These are phyloP conservation scores for Panzeria rudis DNA, from an alignment of 2,888 invertebrate species.

Conservation along the genomic window DNA sequence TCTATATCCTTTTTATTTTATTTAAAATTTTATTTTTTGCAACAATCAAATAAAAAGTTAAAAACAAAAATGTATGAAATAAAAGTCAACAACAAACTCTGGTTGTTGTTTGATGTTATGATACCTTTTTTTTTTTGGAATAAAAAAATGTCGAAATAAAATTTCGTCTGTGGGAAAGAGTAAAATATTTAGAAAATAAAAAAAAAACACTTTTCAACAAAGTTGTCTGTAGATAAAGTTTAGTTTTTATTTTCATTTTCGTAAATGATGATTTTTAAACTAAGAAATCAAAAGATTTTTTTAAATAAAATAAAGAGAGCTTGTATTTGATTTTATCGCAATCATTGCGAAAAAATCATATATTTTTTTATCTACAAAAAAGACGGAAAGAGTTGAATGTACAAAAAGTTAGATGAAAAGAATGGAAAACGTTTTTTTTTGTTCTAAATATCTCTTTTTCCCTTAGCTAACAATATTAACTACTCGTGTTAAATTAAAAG, in stretches of 20 bases:
- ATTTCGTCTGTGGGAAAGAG: neutral
- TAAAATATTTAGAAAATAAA: slow-evolving; percentile 15
- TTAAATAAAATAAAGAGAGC: neutral
- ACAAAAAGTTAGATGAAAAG: neutral
- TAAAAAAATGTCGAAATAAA: slow-evolving; percentile 46
- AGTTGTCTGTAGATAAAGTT: slow-evolving; percentile 47
- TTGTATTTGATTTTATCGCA: slow-evolving; percentile 15
- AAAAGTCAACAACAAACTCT: slow-evolving; percentile 36
- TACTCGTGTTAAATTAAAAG: too few species aligned
- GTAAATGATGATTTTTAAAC: slow-evolving; percentile 16
- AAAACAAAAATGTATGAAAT: slow-evolving; percentile 13
- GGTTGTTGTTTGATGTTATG: slow-evolving; percentile 60
- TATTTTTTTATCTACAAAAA: neutral
- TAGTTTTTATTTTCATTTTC: slow-evolving; percentile 5
- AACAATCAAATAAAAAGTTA: slow-evolving; percentile 23
- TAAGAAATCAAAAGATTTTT: neutral
- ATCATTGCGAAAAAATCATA: neutral
- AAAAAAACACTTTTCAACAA: slow-evolving; percentile 44
- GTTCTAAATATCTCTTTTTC: neutral
- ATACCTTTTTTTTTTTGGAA: slow-evolving; percentile 39
- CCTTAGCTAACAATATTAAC: too few species aligned
- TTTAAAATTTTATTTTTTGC: slow-evolving; percentile 74
- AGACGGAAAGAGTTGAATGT: neutral
- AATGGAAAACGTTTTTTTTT: neutral
- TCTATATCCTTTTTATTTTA: slow-evolving; percentile 74